Evolutionary conservation across 2,113 vertebrate genomes (phyloP).

Genomic region (Panthera leo): DNA sequence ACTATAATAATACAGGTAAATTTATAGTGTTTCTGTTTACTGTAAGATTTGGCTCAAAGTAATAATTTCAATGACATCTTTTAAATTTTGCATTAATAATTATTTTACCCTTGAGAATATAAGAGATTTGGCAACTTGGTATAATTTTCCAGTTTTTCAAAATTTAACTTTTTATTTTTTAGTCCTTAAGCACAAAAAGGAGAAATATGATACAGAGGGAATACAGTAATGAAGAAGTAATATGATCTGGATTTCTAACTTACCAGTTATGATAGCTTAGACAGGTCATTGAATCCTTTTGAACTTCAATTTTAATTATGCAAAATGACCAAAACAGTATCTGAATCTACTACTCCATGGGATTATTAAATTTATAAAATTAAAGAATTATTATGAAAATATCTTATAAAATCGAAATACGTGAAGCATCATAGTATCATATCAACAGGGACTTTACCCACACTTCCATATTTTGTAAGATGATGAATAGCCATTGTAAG

Average conservation of each 20-base stretch:
- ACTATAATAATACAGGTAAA: not conserved
- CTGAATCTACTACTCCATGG: not conserved
- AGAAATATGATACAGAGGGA: not conserved
- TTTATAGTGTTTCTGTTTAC: not conserved
- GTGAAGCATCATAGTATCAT: not conserved
- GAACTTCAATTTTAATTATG: slow-evolving; percentile 32
- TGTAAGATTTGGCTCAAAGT: not conserved
- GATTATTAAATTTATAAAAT: slow-evolving; percentile 1
- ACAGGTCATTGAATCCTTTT: not conserved
- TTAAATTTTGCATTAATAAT: not conserved
- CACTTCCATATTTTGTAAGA: not conserved
- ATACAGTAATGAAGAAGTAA: not conserved
- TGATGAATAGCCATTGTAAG: not conserved
- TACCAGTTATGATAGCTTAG: not conserved
- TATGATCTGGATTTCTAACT: not conserved
- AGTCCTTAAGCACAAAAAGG: not conserved
- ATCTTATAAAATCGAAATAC: not conserved
- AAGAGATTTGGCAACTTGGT: not conserved
- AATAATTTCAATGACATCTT: not conserved
- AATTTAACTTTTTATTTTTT: not conserved
- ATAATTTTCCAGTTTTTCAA: slow-evolving; percentile 16
- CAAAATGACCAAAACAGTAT: not conserved
- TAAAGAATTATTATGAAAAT: slow-evolving; percentile 2
- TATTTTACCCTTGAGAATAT: not conserved
- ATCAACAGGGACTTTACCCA: not conserved